Conservation (phyloP, 2,797 vertebrate species). For the Scolopax bukidnonensis region DNA sequence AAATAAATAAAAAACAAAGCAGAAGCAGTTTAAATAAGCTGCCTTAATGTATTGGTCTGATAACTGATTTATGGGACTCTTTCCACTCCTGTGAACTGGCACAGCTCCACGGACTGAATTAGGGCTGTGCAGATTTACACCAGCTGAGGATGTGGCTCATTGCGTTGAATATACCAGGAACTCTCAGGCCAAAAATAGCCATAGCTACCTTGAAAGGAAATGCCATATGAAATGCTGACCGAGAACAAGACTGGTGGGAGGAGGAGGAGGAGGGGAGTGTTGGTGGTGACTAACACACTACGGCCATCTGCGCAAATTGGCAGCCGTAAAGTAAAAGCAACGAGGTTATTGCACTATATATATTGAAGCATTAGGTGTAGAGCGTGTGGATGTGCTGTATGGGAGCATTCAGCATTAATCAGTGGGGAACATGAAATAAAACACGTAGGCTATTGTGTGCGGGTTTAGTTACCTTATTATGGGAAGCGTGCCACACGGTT, state of each 20-base stretch:
- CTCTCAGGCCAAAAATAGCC: conserved; percentile 50
- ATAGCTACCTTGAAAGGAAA: conserved; percentile 71
- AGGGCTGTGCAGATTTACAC: conserved; percentile 43
- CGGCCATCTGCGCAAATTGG: conserved; percentile 45
- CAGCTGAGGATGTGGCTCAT: conserved; percentile 44
- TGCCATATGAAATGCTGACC: conserved; percentile 53
- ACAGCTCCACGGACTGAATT: conserved; percentile 15
- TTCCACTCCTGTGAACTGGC: conserved; percentile 10
- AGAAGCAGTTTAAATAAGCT: conserved; percentile 27
- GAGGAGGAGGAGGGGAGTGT: conserved; percentile 36
- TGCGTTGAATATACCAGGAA: conserved; percentile 41
- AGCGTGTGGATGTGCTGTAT: background rate
- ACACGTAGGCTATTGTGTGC: conserved; percentile 49
- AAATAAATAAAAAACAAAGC: conserved; percentile 11
- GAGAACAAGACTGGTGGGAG: conserved; percentile 23
- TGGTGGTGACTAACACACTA: conserved; percentile 51
- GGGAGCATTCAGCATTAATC: conserved; percentile 40
- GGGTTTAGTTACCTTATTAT: conserved; percentile 19
- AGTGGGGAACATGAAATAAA: conserved; percentile 32
- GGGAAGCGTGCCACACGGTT: background rate
- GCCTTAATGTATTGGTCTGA: background rate
- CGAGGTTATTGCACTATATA: conserved; percentile 7
- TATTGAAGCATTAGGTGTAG: conserved; percentile 21
- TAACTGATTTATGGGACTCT: conserved; percentile 49
- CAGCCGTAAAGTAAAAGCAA: conserved; percentile 57